phyloP scores from a whole-genome alignment of 37 sponge, comb jelly and placozoan genomes.

The Ephydatia muelleri region DNA sequence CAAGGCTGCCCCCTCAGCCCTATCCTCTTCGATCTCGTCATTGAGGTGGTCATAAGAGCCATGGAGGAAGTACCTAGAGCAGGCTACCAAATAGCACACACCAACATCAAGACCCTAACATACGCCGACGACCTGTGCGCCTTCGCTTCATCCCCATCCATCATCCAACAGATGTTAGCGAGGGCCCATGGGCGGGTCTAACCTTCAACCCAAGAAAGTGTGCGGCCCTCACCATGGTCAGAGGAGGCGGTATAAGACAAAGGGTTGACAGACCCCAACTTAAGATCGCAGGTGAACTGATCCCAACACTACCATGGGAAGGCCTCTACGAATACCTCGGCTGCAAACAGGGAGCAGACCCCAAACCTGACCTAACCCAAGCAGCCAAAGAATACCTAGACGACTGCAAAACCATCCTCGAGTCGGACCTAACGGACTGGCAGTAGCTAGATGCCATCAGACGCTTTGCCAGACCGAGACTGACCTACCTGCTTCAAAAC shows the following conservation, averaged over 20 bases:
- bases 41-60: neutral
- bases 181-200: neutral
- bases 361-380: neutral
- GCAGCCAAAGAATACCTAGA: neutral
- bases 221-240: conserved; percentile 27
- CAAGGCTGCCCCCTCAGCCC: too few relatives aligned
- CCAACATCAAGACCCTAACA: neutral
- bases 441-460: conserved; percentile 60
- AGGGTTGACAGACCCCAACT: neutral
- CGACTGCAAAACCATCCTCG: neutral
- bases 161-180: too few relatives aligned
- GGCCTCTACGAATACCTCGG: conserved; percentile 35
- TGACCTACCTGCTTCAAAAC: conserved; percentile 7
- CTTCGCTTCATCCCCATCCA: neutral
- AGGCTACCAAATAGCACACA: neutral
- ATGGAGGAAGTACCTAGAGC: neutral
- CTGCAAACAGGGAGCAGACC: neutral
- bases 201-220: conserved; percentile 12
- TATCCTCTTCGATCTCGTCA: too few relatives aligned
- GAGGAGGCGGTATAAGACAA: neutral
- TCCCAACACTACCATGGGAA: conserved; percentile 22
- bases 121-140: conserved; percentile 47
- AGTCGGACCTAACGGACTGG: conserved; percentile 34
- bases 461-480: conserved; percentile 27
- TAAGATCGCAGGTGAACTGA: neutral